Evolutionary conservation across 2,797 vertebrate genomes (phyloP).

Genomic region (Tenualosa ilisha): DNA sequence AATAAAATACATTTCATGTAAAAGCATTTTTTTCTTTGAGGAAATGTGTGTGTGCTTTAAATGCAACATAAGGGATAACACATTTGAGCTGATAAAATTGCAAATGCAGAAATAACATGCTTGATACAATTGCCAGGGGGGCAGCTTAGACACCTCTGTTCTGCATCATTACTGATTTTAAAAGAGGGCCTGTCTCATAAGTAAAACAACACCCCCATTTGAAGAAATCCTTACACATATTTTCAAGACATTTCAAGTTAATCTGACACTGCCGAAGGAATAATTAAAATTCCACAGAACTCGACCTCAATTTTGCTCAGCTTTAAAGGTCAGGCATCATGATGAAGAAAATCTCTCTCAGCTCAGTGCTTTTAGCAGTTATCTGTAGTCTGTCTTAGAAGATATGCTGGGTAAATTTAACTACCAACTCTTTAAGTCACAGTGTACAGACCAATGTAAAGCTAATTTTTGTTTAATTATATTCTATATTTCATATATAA

Average conservation of each 20-base stretch:
- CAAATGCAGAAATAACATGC: neutral
- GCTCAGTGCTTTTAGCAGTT: constrained; percentile 10
- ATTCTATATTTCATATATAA: neutral
- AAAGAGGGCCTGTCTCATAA: constrained; percentile 30
- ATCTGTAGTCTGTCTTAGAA: constrained; percentile 21
- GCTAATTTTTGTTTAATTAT: neutral
- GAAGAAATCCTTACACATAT: constrained; percentile 39
- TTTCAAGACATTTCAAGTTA: constrained; percentile 42
- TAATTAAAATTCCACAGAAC: constrained; percentile 53
- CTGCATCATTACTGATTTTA: constrained; percentile 41
- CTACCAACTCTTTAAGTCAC: neutral
- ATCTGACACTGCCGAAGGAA: constrained; percentile 47
- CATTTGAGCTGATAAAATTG: neutral
- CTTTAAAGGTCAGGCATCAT: constrained; percentile 55
- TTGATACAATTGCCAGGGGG: neutral
- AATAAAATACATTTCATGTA: constrained; percentile 27
- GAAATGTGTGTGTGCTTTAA: neutral
- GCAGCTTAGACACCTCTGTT: constrained; percentile 19
- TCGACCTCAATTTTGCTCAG: constrained; percentile 57
- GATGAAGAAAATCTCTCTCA: constrained; percentile 24
- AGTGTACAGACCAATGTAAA: too few relatives aligned
- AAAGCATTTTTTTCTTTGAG: neutral
- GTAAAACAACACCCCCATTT: constrained; percentile 13
- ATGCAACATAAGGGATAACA: constrained; percentile 8
- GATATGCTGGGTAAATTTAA: neutral